Percentiles rank a stretch among this genome's conserved stretches.
These are phyloP conservation scores for Drosophila arizonae DNA, from an alignment of 1,140 invertebrate genomes.

Conservation along the genomic window DNA sequence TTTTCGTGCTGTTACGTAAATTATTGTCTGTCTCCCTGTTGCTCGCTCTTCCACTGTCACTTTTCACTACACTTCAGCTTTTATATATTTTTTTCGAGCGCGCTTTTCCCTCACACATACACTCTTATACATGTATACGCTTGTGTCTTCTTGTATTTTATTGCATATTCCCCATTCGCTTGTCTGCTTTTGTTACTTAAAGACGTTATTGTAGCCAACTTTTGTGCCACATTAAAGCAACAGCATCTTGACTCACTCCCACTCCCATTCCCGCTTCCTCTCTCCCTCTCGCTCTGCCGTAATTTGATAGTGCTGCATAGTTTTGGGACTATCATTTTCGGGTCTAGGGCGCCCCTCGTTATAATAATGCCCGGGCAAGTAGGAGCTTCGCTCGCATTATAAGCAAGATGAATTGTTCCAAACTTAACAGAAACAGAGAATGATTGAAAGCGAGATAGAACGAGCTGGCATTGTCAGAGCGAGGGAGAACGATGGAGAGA, in stretches of 20 bases:
- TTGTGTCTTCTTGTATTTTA: conserved; percentile 67
- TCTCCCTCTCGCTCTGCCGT: background rate
- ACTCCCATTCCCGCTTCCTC: background rate
- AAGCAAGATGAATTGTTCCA: conserved; percentile 76
- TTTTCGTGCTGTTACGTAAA: conserved; percentile 73
- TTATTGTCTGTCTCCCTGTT: conserved; percentile 73
- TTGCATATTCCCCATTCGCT: conserved; percentile 64
- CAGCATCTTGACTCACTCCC: conserved; percentile 30
- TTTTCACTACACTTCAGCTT: conserved; percentile 67
- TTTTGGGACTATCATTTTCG: conserved; percentile 46
- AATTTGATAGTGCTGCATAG: conserved; percentile 72
- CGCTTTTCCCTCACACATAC: conserved; percentile 15
- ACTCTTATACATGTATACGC: conserved; percentile 22
- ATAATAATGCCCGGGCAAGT: conserved; percentile 66
- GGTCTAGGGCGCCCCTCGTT: conserved; percentile 45
- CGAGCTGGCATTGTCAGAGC: background rate
- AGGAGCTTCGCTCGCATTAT: conserved; percentile 54
- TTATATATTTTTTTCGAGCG: conserved; percentile 32
- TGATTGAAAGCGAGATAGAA: conserved; percentile 6
- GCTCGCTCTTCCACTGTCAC: conserved; percentile 65
- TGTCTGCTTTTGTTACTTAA: conserved; percentile 63
- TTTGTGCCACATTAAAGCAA: conserved; percentile 62
- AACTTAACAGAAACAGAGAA: conserved; percentile 22
- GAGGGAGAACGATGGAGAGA: background rate
- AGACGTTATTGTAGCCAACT: conserved; percentile 47